Evolutionary conservation across 2,113 vertebrate genomes (phyloP), one percentile per base, ranked within the genome.

Genomic region (Cyprinodon brontotheroides): DNA sequence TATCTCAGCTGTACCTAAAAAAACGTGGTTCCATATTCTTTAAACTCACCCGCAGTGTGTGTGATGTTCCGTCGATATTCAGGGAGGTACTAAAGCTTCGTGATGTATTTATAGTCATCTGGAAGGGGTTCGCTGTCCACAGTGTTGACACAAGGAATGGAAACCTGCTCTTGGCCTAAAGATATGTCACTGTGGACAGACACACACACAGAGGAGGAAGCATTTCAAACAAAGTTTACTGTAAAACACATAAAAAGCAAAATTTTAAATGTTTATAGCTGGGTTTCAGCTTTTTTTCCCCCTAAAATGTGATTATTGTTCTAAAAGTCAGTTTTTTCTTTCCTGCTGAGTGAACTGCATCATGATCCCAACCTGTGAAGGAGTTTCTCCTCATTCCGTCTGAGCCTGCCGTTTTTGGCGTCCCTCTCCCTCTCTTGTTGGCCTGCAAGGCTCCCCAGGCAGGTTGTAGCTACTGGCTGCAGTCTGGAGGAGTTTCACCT

Each of bases 51-150:
- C 99, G 97, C 64, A 99, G 82, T n/a, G 81, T 99, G 98, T 20
- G 98, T 99, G 88, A 99, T 99, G 90, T 99, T 99, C 29, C 97
- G 94, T 99, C 97, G 0, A 99, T 97, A 90, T 96, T 97, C 95
- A 99, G 96, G 0, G 98, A n/a, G n/a, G n/a, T n/a, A n/a, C n/a
- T n/a, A n/a, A n/a, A n/a, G n/a, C n/a, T n/a, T n/a, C n/a, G 96
- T 93, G 63, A 99, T 96, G 0, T 99, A 99, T 74, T 99, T 99
- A 92, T 98, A 99, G 93, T 96, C 96, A 77, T 92, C 96, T 36
- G 97, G 98, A 81, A 94, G 96, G 0, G 95, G 91, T 78, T 98
- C 96, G 0, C 85, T 89, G 88, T 99, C 97, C 65, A 98, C 96
- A 0, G 94, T 92, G 3, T 99, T 99, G 78, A 99, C 89, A 1